These are phyloP conservation scores for Microctenopoma stevenorrisi DNA, from an alignment of 2,797 vertebrate species.

Conservation along the genomic window DNA sequence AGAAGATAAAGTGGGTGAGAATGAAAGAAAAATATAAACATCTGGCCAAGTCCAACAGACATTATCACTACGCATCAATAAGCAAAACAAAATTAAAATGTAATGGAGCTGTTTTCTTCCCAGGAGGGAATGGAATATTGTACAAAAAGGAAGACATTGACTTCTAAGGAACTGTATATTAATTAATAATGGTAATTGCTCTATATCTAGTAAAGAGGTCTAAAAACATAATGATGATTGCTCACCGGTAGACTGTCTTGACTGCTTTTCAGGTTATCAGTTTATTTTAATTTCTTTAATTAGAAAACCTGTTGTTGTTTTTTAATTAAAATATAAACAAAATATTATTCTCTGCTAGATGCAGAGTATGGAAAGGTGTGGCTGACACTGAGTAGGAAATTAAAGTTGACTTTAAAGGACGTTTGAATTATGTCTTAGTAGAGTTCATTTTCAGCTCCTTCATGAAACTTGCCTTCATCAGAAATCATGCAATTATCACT, in stretches of 20 bases:
- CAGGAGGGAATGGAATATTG: neutral
- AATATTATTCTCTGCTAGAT: conserved; percentile 10
- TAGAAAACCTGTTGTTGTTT: too few species aligned
- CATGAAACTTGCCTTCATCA: neutral
- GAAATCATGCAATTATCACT: conserved; percentile 1
- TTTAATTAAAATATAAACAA: conserved; percentile 7
- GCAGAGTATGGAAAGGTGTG: conserved; percentile 14
- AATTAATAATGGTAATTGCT: neutral
- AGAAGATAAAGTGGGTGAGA: conserved; percentile 56
- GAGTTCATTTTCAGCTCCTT: conserved; percentile 8
- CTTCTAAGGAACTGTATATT: neutral
- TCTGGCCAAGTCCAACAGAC: conserved; percentile 43
- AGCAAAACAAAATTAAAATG: conserved; percentile 33
- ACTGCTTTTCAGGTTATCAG: conserved; percentile 3
- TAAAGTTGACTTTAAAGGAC: conserved; percentile 27
- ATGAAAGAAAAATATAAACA: conserved; percentile 60
- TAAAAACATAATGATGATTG: neutral
- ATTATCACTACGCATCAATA: conserved; percentile 31
- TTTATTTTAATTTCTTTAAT: conserved; percentile 2
- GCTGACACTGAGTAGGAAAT: conserved; percentile 4
- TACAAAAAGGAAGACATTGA: neutral
- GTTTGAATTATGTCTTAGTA: conserved; percentile 23
- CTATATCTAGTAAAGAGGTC: too few species aligned
- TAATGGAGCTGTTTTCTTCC: conserved; percentile 15
- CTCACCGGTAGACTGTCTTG: neutral